Conservation (phyloP, 2,797 vertebrate species). For the Austrolebias charrua region DNA sequence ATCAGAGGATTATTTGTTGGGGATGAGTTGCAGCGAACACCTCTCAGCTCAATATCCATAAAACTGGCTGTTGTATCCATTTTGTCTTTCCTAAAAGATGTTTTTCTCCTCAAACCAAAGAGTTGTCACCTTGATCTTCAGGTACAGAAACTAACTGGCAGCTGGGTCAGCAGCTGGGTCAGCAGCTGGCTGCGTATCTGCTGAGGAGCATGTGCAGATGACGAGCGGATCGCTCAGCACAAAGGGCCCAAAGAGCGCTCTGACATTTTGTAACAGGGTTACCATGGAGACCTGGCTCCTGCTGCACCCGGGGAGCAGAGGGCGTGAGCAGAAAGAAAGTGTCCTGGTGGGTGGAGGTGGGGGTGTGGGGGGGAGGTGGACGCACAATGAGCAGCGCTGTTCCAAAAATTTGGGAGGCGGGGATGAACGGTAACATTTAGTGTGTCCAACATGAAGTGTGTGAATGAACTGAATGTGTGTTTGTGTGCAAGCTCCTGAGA, state of each 20-base stretch:
- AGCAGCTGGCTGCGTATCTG: constrained; percentile 48
- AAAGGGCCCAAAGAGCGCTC: constrained; percentile 78
- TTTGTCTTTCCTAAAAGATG: too few species aligned
- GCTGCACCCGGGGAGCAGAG: constrained; percentile 65
- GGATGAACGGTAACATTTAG: constrained; percentile 61
- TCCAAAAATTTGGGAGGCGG: constrained; percentile 58
- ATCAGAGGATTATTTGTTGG: too few species aligned
- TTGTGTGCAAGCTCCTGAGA: constrained; percentile 13
- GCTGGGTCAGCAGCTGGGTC: constrained; percentile 44
- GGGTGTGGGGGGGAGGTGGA: not conserved
- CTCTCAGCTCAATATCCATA: too few species aligned
- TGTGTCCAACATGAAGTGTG: not conserved
- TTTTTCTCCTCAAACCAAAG: too few species aligned
- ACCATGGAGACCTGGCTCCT: constrained; percentile 77
- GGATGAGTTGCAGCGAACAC: too few species aligned
- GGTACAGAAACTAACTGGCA: not conserved
- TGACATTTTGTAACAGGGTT: constrained; percentile 78
- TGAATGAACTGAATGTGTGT: constrained; percentile 8
- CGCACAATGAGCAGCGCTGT: constrained; percentile 73
- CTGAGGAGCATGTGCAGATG: constrained; percentile 68
- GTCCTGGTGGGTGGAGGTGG: constrained; percentile 57
- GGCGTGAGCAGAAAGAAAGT: constrained; percentile 72
- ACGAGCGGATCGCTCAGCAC: constrained; percentile 59
- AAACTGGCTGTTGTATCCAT: too few species aligned
- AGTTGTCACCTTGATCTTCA: not conserved